Conservation (phyloP, 2,797 vertebrate genomes). For the Onychomys torridus region DNA sequence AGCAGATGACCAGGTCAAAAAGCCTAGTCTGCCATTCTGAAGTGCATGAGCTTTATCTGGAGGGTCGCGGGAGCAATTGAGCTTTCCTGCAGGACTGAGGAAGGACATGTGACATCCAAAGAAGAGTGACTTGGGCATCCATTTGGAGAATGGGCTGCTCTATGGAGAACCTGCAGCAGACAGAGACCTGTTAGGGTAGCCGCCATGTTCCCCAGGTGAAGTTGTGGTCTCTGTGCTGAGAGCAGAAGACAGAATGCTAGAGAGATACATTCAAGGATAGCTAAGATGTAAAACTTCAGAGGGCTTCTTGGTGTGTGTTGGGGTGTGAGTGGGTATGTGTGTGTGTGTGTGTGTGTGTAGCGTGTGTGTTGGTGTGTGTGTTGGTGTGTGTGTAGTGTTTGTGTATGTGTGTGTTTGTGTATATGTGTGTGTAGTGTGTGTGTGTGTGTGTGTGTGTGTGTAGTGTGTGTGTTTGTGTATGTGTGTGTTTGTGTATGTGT, state of each 20-base stretch:
- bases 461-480: too few species aligned
- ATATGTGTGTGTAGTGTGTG: too few species aligned
- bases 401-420: background rate
- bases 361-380: background rate
- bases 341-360: background rate
- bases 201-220: background rate
- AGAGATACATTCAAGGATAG: background rate
- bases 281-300: conserved; percentile 10
- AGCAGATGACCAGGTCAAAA: background rate
- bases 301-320: background rate
- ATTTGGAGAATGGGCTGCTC: background rate
- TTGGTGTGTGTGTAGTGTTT: background rate
- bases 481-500: too few species aligned
- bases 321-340: background rate
- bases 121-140: background rate
- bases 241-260: background rate
- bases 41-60: background rate
- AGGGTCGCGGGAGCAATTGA: background rate
- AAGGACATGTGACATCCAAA: background rate
- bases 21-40: background rate
- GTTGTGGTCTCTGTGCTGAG: background rate
- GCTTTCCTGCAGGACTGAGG: background rate
- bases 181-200: background rate
- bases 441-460: too few species aligned
- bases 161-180: background rate